These are phyloP conservation scores for Oxycera nigricornis DNA, from an alignment of 2,888 invertebrate genomes.

Conservation along the genomic window DNA sequence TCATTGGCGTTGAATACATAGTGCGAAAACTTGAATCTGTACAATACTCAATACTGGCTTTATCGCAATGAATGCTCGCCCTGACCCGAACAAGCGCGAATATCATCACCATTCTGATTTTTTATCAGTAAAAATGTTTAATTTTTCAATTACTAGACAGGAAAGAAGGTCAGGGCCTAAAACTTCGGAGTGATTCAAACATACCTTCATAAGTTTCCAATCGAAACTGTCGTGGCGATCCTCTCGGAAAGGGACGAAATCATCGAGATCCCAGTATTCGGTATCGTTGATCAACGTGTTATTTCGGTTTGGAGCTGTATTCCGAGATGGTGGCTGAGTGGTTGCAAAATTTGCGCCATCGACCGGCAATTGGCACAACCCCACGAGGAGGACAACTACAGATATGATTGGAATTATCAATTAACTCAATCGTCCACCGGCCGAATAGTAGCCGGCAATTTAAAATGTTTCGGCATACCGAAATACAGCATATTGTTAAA, in stretches of 20 bases:
- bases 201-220: constrained; percentile 71
- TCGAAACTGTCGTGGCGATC: constrained; percentile 69
- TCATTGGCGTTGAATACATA: no score
- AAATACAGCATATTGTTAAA: constrained; percentile 19
- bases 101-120: not conserved
- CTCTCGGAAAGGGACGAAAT: constrained; percentile 57
- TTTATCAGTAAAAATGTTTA: constrained; percentile 4
- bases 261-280: constrained; percentile 54
- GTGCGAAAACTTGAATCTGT: no score
- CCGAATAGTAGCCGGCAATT: not conserved
- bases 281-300: constrained; percentile 48
- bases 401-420: not conserved
- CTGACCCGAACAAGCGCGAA: not conserved
- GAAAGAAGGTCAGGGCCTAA: not conserved
- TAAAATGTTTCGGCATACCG: not conserved
- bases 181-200: not conserved
- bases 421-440: not conserved
- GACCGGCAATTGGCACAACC: not conserved
- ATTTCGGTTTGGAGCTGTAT: not conserved
- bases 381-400: not conserved
- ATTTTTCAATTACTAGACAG: not conserved
- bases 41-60: no score
- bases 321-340: not conserved
- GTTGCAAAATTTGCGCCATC: not conserved
- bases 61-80: not conserved